These are phyloP conservation scores for Datnioides undecimradiatus DNA, from an alignment of 2,113 vertebrate species.

Conservation along the genomic window DNA sequence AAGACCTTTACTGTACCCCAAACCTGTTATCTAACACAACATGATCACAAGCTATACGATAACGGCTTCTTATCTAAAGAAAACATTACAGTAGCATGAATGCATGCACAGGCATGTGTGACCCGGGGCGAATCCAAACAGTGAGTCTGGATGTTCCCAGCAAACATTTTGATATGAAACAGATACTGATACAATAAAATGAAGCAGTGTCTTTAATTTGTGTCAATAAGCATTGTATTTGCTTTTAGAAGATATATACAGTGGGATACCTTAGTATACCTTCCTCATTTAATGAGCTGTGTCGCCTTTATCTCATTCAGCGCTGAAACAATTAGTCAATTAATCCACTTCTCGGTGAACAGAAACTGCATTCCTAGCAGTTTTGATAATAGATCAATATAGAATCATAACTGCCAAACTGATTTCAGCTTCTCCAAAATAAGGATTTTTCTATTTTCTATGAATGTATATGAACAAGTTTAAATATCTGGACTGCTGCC, in stretches of 20 bases:
- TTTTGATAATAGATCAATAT: background rate
- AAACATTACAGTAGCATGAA: background rate
- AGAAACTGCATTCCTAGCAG: background rate
- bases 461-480: background rate
- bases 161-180: background rate
- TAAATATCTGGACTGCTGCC: background rate
- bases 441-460: background rate
- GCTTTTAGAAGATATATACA: background rate
- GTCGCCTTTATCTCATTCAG: background rate
- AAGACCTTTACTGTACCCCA: constrained; percentile 52
- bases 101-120: background rate
- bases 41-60: constrained; percentile 8
- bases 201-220: background rate
- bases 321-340: background rate
- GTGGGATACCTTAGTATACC: background rate
- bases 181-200: background rate
- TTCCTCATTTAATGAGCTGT: background rate
- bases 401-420: background rate
- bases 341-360: background rate
- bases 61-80: background rate
- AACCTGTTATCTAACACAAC: constrained; percentile 32
- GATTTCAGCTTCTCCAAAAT: background rate
- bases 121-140: background rate
- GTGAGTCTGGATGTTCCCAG: no score
- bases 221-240: background rate